A percentile compares a stretch with the other conserved stretches of the same genome.
Conservation (phyloP, 2,888 invertebrate genomes). For the Drosophila seclusa region DNA sequence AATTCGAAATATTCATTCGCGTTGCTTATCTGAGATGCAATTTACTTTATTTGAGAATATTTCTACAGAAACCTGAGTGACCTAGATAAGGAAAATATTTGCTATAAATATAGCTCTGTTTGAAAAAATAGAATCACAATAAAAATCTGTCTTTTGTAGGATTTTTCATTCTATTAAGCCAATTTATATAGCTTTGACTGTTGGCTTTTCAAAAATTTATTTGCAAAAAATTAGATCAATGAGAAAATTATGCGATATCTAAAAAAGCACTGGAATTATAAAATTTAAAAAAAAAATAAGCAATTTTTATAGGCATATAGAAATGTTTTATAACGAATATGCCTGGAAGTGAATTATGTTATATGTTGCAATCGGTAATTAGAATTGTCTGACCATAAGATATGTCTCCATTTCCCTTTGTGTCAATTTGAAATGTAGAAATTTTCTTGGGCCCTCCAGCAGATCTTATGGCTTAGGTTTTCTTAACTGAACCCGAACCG, state of each 20-base stretch:
- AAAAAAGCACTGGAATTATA: too few species aligned
- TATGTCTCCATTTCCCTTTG: neutral
- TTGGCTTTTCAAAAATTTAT: too few species aligned
- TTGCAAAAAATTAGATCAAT: too few species aligned
- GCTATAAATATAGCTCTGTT: neutral
- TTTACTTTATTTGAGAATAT: neutral
- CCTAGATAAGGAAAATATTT: constrained; percentile 12
- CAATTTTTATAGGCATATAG: too few species aligned
- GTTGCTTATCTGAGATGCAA: constrained; percentile 1
- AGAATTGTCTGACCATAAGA: neutral
- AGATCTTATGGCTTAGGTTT: neutral
- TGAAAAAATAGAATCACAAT: neutral
- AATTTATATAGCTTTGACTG: neutral
- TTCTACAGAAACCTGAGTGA: constrained; percentile 6
- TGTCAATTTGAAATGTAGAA: neutral
- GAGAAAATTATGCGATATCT: too few species aligned
- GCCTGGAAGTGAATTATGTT: too few species aligned
- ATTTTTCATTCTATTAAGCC: neutral
- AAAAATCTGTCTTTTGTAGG: neutral
- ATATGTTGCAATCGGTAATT: neutral
- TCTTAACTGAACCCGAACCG: neutral
- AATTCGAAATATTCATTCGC: neutral
- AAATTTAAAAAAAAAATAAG: neutral
- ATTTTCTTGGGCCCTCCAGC: neutral
- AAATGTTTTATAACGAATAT: too few species aligned